These are phyloP conservation scores for Pachycephus smyrnensis DNA, from an alignment of 2,888 invertebrate genomes.

Conservation along the genomic window DNA sequence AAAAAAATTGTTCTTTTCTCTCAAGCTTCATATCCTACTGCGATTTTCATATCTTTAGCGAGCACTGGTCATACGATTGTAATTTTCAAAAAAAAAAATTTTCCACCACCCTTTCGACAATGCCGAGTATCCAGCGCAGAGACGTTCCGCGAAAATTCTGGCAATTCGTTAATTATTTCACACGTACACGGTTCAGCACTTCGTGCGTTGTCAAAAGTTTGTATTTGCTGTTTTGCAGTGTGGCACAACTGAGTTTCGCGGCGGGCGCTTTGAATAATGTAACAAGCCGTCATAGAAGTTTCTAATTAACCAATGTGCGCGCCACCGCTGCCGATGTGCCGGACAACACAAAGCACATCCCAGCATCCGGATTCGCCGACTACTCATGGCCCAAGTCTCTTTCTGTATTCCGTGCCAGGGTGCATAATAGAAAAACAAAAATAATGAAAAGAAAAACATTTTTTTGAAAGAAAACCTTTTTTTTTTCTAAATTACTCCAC, in stretches of 20 bases:
- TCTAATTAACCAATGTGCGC: slow-evolving; percentile 62
- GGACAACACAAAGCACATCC: slow-evolving; percentile 53
- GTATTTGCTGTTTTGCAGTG: slow-evolving; percentile 56
- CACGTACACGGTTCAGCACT: slow-evolving; percentile 45
- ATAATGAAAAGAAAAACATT: not conserved
- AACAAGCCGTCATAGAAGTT: slow-evolving; percentile 60
- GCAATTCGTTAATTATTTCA: slow-evolving; percentile 64
- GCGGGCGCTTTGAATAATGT: slow-evolving; percentile 63
- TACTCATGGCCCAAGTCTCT: slow-evolving; percentile 37
- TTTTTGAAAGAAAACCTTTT: too few relatives aligned
- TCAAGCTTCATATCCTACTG: too few relatives aligned
- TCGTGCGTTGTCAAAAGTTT: slow-evolving; percentile 60
- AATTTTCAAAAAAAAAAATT: not conserved
- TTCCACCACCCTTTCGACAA: not conserved
- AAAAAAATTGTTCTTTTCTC: too few relatives aligned
- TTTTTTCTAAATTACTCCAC: too few relatives aligned
- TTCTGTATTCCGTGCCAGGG: not conserved
- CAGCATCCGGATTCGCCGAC: slow-evolving; percentile 43
- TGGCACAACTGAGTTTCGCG: slow-evolving; percentile 48
- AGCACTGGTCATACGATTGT: too few relatives aligned
- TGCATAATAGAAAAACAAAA: not conserved
- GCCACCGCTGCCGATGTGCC: slow-evolving; percentile 32
- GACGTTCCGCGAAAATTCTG: slow-evolving; percentile 31
- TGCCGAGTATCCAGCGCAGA: not conserved
- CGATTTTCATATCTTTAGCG: too few relatives aligned